Conservation (phyloP, 2,113 vertebrate genomes). For the Alligator sinensis region DNA sequence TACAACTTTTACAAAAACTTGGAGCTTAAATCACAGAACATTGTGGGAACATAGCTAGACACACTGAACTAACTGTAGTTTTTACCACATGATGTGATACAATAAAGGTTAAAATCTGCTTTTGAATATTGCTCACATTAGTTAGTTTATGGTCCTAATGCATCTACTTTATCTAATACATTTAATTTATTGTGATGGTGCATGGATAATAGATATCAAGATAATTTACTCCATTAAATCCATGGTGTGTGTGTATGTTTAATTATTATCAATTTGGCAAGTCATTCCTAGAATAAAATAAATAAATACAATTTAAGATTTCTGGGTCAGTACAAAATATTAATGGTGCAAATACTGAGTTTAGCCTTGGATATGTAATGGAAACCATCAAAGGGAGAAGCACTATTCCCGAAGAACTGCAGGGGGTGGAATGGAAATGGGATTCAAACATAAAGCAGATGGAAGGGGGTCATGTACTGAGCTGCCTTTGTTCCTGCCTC, state of each 20-base stretch:
- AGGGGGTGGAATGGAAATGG: background rate
- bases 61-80: background rate
- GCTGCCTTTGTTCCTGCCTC: background rate
- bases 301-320: background rate
- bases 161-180: constrained; percentile 35
- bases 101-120: constrained; percentile 29
- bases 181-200: constrained; percentile 45
- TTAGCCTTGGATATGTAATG: background rate
- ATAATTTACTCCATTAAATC: constrained; percentile 24
- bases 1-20: background rate
- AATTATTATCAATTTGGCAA: constrained; percentile 5
- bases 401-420: background rate
- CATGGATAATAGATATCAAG: constrained; percentile 22
- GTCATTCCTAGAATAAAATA: background rate
- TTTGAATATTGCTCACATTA: background rate
- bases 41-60: background rate
- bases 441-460: background rate
- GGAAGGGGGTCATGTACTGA: background rate
- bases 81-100: background rate
- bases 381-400: background rate
- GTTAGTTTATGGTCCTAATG: background rate
- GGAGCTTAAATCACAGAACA: constrained; percentile 20
- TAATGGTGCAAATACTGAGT: constrained; percentile 1
- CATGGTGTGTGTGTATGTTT: constrained; percentile 38
- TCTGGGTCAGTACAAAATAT: background rate